Conservation (phyloP, 2,113 vertebrate species). For the Dromaius novaehollandiae region DNA sequence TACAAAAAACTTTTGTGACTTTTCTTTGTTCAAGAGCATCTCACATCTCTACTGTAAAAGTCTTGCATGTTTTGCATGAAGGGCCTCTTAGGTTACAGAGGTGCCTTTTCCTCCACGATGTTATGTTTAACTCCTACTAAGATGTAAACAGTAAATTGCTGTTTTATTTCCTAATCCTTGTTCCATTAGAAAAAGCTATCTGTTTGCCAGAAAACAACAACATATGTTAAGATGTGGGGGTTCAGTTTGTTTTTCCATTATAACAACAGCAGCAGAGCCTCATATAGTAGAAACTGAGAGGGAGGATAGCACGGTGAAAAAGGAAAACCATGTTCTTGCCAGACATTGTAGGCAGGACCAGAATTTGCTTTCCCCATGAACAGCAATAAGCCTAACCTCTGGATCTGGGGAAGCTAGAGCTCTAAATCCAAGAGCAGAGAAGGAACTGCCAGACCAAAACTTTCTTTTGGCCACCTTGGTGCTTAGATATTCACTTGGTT, state of each 20-base stretch:
- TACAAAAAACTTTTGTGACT: background rate
- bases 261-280: background rate
- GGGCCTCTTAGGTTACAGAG: background rate
- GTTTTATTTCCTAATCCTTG: background rate
- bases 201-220: background rate
- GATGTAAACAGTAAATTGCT: background rate
- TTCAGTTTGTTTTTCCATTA: background rate
- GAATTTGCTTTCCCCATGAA: background rate
- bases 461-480: background rate
- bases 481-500: background rate
- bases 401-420: background rate
- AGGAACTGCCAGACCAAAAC: background rate
- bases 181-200: background rate
- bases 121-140: background rate
- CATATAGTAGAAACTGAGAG: background rate
- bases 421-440: background rate
- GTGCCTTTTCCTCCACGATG: background rate
- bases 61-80: background rate
- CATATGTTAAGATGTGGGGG: background rate
- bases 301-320: background rate
- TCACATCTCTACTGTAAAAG: background rate
- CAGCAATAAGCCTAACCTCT: background rate
- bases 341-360: background rate
- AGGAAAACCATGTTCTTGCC: background rate
- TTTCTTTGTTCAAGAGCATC: background rate